Evolutionary conservation across 1,140 invertebrate species (phyloP), one percentile per base, ranked within the genome.

Genomic region (Anthonomus grandis): DNA sequence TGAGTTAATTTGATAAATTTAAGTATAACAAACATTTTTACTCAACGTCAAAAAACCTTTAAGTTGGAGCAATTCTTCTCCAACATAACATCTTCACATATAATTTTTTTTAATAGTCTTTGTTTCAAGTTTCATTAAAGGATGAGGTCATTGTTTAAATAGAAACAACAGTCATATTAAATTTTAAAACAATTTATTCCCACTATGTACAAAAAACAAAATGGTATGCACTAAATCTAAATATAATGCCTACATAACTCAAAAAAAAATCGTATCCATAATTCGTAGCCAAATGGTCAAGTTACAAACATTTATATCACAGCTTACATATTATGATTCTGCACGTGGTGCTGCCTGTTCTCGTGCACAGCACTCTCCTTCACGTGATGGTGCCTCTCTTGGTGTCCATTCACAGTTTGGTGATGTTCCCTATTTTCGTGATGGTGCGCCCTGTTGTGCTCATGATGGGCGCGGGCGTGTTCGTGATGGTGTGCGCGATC

Each of bases 151-250:
- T n/a, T n/a, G n/a, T n/a, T n/a, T n/a, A n/a, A n/a, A n/a, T n/a
- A n/a, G n/a, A 1, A 31, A 47, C 34, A 27, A 48, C 19, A 34
- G 6, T 17, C n/a, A 48, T 0, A 4, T 34, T 10, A 8, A 19
- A 36, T 34, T 34, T 19, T 10, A 15, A 4, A 36, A 2, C 22
- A 36, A 15, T 36, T 46, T 48, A 48, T 19, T 48, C 46, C 46
- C 46, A 18, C n/a, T 48, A 27, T 48, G 27, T 48, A 48, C 46
- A 48, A 48, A 48, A 48, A 48, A 48, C 37, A 34, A 48, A 48
- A 48, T 48, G 46, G 46, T 48, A 48, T 48, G 46, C 46, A 48
- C 46, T 48, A 18, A 48, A n/a, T n/a, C n/a, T 48, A 13, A 23
- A 36, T 12, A 48, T 34, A 34, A n/a, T 3, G 24, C 3, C 10